phyloP scores from a whole-genome alignment of 2,797 vertebrate species.

The Cyclopterus lumpus region DNA sequence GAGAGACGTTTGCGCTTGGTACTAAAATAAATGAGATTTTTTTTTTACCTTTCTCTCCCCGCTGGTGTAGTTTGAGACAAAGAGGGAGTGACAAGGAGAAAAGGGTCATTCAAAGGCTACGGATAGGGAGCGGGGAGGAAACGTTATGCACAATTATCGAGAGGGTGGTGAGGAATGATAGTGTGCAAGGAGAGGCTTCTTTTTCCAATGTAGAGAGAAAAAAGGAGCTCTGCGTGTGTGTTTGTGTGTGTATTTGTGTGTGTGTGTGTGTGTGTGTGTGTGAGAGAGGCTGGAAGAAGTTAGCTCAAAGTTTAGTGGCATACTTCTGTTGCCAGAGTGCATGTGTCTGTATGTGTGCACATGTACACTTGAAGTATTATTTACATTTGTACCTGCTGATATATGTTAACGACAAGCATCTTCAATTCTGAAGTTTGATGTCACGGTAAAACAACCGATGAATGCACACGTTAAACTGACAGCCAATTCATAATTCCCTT shows the following conservation, averaged over 20 bases:
- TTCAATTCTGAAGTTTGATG: not conserved
- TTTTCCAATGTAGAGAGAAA: slow-evolving; percentile 29
- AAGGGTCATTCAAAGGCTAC: slow-evolving; percentile 66
- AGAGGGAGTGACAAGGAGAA: slow-evolving; percentile 66
- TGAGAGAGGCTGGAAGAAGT: slow-evolving; percentile 14
- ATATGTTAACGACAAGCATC: not conserved
- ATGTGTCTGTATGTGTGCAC: not conserved
- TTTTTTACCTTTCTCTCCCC: slow-evolving; percentile 51
- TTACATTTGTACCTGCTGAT: not conserved
- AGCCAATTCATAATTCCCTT: not conserved
- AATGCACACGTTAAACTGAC: not conserved
- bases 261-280: slow-evolving; percentile 8
- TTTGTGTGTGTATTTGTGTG: slow-evolving; percentile 17
- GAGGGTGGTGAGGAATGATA: slow-evolving; percentile 48
- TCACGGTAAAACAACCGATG: not conserved
- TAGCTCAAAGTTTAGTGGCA: not conserved
- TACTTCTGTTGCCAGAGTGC: not conserved
- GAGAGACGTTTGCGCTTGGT: slow-evolving; percentile 43
- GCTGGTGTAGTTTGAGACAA: slow-evolving; percentile 59
- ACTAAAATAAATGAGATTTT: slow-evolving; percentile 55
- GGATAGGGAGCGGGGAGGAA: slow-evolving; percentile 54
- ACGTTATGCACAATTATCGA: slow-evolving; percentile 64
- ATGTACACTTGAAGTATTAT: not conserved
- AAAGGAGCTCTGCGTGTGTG: slow-evolving; percentile 15
- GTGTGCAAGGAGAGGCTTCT: slow-evolving; percentile 40